These are phyloP conservation scores for Myotis myotis DNA, from an alignment of 2,797 vertebrate species.

Conservation along the genomic window DNA sequence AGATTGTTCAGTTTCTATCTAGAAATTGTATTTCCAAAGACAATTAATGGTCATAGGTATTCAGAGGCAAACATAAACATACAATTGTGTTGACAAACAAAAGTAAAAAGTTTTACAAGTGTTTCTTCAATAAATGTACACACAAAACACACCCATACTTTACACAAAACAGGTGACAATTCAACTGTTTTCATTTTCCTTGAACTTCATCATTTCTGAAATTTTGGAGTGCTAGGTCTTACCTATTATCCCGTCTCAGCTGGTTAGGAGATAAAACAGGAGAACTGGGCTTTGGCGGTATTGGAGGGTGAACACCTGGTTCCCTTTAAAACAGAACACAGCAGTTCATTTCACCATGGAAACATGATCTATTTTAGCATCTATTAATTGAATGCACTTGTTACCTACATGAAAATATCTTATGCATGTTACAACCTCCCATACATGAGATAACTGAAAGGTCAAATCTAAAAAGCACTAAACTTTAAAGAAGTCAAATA, in stretches of 20 bases:
- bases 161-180: not conserved
- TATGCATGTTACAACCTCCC: not conserved
- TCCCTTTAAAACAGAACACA: constrained; percentile 77
- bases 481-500: not conserved
- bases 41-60: not conserved
- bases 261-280: constrained; percentile 58
- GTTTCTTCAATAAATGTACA: not conserved
- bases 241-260: constrained; percentile 56
- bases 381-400: not conserved
- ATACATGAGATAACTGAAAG: not conserved
- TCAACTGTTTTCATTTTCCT: not conserved
- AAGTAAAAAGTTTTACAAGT: not conserved
- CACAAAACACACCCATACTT: not conserved
- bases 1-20: not conserved
- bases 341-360: constrained; percentile 43
- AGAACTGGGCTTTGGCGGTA: constrained; percentile 75
- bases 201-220: not conserved
- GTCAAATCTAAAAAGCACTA: not conserved
- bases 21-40: not conserved
- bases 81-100: not conserved
- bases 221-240: not conserved
- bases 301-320: constrained; percentile 74
- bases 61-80: constrained; percentile 1
- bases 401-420: not conserved
- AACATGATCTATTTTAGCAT: not conserved